Base-by-base conservation (phyloP, 1,140 invertebrate species). In the Drosophila obscura region DNA sequence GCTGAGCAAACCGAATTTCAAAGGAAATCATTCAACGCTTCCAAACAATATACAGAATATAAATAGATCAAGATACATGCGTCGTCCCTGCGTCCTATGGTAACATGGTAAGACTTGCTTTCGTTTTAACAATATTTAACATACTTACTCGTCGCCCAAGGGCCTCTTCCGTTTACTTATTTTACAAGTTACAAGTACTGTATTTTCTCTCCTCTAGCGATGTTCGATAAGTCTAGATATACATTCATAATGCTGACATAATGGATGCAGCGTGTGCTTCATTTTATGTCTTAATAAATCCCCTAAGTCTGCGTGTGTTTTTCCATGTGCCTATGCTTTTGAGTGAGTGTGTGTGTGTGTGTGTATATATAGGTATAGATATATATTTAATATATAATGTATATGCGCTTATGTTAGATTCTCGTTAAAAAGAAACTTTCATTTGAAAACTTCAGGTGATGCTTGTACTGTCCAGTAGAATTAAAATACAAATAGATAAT, bases 361-460 rank as follows among this genome's bases (percentile, higher is more conserved):
- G 31, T 74, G 55, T 73, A 56, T 48, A 73, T 78, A 64, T 63
- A 46, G 74, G 26, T 67, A 24, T 65, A 45, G 73, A 65, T 76
- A 45, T 80, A 65, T 59, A 64, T 68, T 61, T 68, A 57, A 61
- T 68, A 45, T 73, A 63, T 64, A 61, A 58, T 69, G 57, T 80
- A 57, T 77, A 80, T 63, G 73, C 68, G 39, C 82, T 78, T 89
- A 89, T 59, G 41, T 77, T 67, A 79, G 60, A 73, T 80, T 68
- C 77, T 78, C 56, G 50, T 76, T 90, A 74, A 90, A 90, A 90
- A 90, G 88, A 90, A 90, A 90, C 88, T 84, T 87, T 83, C 83
- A 67, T 90, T 90, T 90, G 88, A 90, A 90, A 90, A 88, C 88
- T 88, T 90, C 88, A 90, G 88, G 88, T 90, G 80, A 82, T 82